These are phyloP conservation scores for Pogonomyrmex californicus DNA, from an alignment of 1,140 invertebrate genomes.

Conservation along the genomic window DNA sequence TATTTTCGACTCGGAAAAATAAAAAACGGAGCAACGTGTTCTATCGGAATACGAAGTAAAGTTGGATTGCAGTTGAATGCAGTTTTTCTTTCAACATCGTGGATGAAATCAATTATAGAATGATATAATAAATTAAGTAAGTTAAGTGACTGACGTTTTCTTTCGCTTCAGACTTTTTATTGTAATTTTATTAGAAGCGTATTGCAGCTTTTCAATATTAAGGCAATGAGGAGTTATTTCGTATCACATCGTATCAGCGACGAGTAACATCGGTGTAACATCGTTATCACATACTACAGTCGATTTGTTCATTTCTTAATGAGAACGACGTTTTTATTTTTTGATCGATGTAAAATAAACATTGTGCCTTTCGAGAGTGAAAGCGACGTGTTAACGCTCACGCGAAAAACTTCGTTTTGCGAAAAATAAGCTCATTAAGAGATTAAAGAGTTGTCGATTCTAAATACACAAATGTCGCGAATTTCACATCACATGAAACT, in stretches of 20 bases:
- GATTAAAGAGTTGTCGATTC: slow-evolving; percentile 47
- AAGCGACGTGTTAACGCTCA: neutral
- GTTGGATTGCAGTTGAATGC: neutral
- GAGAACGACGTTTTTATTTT: slow-evolving; percentile 42
- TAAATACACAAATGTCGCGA: slow-evolving; percentile 1
- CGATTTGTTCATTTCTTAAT: slow-evolving; percentile 22
- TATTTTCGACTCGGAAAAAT: neutral
- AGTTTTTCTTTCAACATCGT: neutral
- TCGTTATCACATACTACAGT: neutral
- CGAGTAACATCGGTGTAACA: neutral
- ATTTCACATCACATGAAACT: neutral
- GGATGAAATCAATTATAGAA: slow-evolving; percentile 6
- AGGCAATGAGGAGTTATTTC: slow-evolving; percentile 3
- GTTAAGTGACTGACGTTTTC: neutral
- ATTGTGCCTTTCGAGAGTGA: neutral
- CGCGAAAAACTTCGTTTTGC: slow-evolving; percentile 7
- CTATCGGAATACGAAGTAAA: too few species aligned
- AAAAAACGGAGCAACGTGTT: neutral
- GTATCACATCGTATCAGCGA: slow-evolving; percentile 1
- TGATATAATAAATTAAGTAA: neutral
- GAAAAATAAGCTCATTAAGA: neutral
- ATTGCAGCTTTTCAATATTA: slow-evolving; percentile 1
- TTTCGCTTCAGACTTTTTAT: neutral
- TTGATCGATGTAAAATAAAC: slow-evolving; percentile 38
- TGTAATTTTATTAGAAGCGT: slow-evolving; percentile 16